Evolutionary conservation across 2,113 vertebrate species (phyloP), one percentile per base, ranked within the genome.

Genomic region (Coracopsis vasa): DNA sequence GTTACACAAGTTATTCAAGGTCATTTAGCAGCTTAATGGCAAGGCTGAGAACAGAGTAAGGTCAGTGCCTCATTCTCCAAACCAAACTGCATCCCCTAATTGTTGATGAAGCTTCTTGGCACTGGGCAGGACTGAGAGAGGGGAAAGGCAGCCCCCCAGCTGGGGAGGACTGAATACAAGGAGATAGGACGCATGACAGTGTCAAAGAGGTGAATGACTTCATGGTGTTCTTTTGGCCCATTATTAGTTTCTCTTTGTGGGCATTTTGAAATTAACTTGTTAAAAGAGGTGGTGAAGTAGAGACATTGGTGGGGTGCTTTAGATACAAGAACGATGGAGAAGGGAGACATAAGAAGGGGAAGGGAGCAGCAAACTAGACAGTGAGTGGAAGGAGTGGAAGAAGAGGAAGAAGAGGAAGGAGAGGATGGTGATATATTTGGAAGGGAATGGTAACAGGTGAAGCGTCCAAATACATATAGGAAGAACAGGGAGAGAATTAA

Each of bases 21-120:
- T 96, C 91, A 96, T 84, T 94, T 92, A 86, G 42, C 86, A 89
- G 61, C 66, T 78, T 91, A 94, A 94, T 89, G 80, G 54, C 54
- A 91, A 58, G 65, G 19, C 80, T 16, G 16, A 88, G 80, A 71
- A 11, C 50, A 67, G 50, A 83, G 50, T 33, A 60, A 86, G 73
- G 88, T 94, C 91, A 94, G 31, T 53, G 77, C 75, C 47, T 80
- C 86, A 25, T 70, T 91, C 60, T 86, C 65, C 72, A 71, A 62
- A 50, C 23, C 25, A 42, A 77, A 80, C 35, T 0, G 1, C 56
- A 64, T 92, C 66, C 51, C 28, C 64, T 92, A 96, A 94, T 84
- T 80, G 60, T 64, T 91, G 31, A 23, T 73, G 79, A 86, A 80
- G 71, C 83, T 88, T 56, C 37, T 90, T 66, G 67, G 75, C 8